Conservation (phyloP, 2,797 vertebrate genomes). For the Kryptopterus vitreolus region DNA sequence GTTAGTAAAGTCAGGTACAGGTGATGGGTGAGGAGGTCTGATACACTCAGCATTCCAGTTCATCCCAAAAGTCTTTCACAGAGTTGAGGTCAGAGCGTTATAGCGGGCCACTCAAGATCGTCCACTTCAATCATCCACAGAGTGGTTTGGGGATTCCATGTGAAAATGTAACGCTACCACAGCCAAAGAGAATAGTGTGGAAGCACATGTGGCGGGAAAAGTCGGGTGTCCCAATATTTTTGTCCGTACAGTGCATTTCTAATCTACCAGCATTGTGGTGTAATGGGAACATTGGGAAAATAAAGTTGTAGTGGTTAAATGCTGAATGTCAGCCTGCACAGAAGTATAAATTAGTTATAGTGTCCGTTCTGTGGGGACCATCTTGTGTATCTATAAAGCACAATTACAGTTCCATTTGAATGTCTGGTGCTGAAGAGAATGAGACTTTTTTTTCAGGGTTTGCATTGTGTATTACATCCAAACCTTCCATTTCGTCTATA, state of each 20-base stretch:
- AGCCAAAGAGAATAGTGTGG: no score
- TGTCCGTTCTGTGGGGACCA: background rate
- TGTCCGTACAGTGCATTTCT: background rate
- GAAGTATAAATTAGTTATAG: background rate
- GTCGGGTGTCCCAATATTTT: no score
- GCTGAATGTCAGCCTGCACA: conserved; percentile 1
- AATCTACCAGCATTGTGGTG: background rate
- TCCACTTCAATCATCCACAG: no score
- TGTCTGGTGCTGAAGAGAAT: background rate
- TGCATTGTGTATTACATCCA: background rate
- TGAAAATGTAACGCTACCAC: no score
- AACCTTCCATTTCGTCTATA: background rate
- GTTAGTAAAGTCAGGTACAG: no score
- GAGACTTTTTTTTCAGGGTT: background rate
- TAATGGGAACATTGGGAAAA: no score
- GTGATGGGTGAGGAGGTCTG: no score
- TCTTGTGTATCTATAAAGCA: background rate
- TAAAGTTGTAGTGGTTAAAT: background rate
- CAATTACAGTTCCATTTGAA: background rate
- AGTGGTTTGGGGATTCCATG: no score
- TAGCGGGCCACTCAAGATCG: no score
- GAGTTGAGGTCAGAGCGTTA: no score
- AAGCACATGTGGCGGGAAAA: background rate
- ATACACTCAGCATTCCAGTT: no score
- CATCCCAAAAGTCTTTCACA: no score